Conservation (phyloP, 2,888 invertebrate species). For the Xestia sexstrigata region DNA sequence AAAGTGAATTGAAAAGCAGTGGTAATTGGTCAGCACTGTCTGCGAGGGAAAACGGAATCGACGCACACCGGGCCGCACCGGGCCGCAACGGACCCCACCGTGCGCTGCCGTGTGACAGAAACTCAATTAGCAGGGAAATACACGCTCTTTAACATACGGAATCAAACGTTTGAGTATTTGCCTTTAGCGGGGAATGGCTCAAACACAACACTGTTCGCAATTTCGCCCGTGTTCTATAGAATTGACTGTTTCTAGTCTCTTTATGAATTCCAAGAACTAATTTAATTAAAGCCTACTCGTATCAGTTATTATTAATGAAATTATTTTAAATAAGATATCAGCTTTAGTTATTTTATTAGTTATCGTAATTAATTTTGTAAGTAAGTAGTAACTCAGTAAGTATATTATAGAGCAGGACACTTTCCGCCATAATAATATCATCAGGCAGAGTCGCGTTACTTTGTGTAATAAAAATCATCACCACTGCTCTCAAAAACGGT, state of each 20-base stretch:
- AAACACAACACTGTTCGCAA: conserved; percentile 38
- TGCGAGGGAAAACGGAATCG: conserved; percentile 57
- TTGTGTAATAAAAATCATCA: too few species aligned
- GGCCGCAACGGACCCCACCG: conserved; percentile 18
- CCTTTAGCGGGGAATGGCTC: conserved; percentile 21
- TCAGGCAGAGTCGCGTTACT: too few species aligned
- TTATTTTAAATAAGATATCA: background rate
- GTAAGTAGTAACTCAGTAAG: too few species aligned
- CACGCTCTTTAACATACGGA: conserved; percentile 64
- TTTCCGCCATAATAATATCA: too few species aligned
- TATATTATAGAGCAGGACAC: too few species aligned
- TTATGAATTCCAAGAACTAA: conserved; percentile 19
- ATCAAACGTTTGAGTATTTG: conserved; percentile 61
- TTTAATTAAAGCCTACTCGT: conserved; percentile 13
- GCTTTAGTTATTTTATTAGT: conserved; percentile 20
- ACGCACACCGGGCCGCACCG: conserved; percentile 45
- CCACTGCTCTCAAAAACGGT: too few species aligned
- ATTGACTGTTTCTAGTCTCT: conserved; percentile 19
- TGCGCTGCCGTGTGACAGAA: conserved; percentile 58
- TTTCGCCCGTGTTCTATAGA: background rate
- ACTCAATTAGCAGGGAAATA: conserved; percentile 73
- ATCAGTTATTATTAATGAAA: background rate
- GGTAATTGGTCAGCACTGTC: conserved; percentile 64
- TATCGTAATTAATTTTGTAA: conserved; percentile 19
- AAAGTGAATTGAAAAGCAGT: conserved; percentile 79